These are phyloP conservation scores for Anolis apletophallus DNA, from an alignment of 2,797 vertebrate species.

Conservation along the genomic window DNA sequence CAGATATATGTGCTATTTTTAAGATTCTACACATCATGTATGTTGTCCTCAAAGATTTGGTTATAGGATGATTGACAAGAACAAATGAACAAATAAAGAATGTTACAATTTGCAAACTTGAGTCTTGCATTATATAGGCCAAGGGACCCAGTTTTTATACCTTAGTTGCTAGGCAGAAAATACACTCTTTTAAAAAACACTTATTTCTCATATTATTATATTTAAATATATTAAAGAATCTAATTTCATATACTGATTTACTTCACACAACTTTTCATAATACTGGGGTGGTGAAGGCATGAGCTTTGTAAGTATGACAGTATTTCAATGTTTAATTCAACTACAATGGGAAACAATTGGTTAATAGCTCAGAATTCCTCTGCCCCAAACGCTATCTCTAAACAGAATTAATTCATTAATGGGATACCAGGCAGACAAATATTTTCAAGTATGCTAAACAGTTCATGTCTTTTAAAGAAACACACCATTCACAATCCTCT, in stretches of 20 bases:
- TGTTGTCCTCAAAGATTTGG: not conserved
- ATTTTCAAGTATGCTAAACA: not conserved
- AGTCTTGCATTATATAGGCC: not conserved
- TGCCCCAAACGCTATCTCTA: not conserved
- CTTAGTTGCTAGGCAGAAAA: not conserved
- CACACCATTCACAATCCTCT: not conserved
- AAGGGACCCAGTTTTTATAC: not conserved
- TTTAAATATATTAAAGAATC: not conserved
- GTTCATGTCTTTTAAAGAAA: not conserved
- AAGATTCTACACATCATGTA: not conserved
- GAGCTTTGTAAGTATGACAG: not conserved
- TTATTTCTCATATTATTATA: not conserved
- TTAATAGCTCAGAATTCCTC: not conserved
- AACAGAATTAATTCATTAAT: not conserved
- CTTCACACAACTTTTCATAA: not conserved
- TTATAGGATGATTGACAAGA: not conserved
- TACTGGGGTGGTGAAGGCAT: not conserved
- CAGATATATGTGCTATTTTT: not conserved
- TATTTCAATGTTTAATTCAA: not conserved
- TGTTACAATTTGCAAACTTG: not conserved
- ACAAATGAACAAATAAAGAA: not conserved
- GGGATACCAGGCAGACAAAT: not conserved
- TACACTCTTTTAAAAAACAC: not conserved
- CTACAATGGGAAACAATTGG: not conserved
- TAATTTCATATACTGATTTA: not conserved